Base-by-base conservation (phyloP, 1,140 invertebrate genomes). In the Mya arenaria region DNA sequence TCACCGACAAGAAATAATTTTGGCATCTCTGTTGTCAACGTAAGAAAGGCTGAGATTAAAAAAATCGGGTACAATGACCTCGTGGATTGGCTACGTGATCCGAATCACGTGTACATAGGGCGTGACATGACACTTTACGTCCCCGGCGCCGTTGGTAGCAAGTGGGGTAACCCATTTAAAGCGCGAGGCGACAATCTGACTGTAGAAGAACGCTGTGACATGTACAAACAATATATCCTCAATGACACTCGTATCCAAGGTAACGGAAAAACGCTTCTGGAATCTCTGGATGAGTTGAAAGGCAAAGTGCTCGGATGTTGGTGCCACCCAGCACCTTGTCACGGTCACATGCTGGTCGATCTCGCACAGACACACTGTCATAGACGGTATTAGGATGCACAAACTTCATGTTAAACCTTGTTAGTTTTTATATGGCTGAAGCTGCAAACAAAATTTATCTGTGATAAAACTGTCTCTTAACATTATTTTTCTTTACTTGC, bases 251-350 rank as follows among this genome's bases (percentile, higher is more conserved):
- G 52, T 62, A 23, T 71, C 5, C 52, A 44, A 8, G 25, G 36
- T 4, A 80, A 80, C 44, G 77, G 77, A 10, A 80, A 80, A 48
- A 69, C 75, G 8, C 48, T 87, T 30, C 68, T 81, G 4, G 65
- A 78, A 30, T 82, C 84, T 10, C 34, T 87, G 23, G 78, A 74
- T 5, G 86, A 84, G 65, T 48, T 84, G 0, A 84, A 84, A 66
- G 86, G 86, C 0, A 87, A 85, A 41, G 74, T 52, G 15, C 48
- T 87, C 17, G 86, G 86, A 2, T 87, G 86, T 37, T 87, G 86
- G 86, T 87, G 86, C 75, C 78, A 83, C 36, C 86, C 86, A 23
- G 73, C 83, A 10, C 73, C 17, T 39, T 87, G 86, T 60, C 83
- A 85, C 52, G 86, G 84, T 28, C 82, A 85, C 41, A 63, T 81